phyloP scores from a whole-genome alignment of 1,140 invertebrate genomes.

The Lysiphlebus fabarum region DNA sequence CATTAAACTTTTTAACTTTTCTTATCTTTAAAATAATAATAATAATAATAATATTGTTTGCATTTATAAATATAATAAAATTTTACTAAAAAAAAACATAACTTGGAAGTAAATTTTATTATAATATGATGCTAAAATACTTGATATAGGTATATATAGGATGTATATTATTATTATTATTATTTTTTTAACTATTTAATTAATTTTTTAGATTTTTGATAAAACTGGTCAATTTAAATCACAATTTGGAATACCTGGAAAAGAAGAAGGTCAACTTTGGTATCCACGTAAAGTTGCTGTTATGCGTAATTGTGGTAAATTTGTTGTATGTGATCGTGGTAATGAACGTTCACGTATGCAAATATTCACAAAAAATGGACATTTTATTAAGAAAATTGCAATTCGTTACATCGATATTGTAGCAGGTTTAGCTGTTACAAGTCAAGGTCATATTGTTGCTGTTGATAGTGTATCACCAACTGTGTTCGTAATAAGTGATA shows the following conservation, averaged over 20 bases:
- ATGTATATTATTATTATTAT: too few relatives aligned
- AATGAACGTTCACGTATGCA: constrained; percentile 96
- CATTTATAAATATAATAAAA: too few relatives aligned
- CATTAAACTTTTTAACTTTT: too few relatives aligned
- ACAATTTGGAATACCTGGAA: constrained; percentile 85
- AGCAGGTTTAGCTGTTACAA: constrained; percentile 89
- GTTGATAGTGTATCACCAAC: constrained; percentile 97
- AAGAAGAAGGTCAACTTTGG: constrained; percentile 94
- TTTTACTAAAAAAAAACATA: too few relatives aligned
- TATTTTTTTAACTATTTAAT: not conserved
- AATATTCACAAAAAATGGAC: constrained; percentile 85
- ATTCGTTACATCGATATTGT: constrained; percentile 95
- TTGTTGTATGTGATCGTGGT: constrained; percentile 94
- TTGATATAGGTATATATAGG: too few relatives aligned
- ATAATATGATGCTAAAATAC: too few relatives aligned
- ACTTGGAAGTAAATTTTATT: too few relatives aligned
- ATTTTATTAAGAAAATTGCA: constrained; percentile 89
- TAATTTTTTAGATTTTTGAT: constrained; percentile 71
- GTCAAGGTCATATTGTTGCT: constrained; percentile 87
- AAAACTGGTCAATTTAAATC: constrained; percentile 85
- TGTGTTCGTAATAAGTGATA: constrained; percentile 90
- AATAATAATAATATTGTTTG: too few relatives aligned
- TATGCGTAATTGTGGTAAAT: constrained; percentile 81
- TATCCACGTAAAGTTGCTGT: constrained; percentile 95
- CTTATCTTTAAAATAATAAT: too few relatives aligned